A percentile compares a stretch with the other conserved stretches of the same genome.
These are phyloP conservation scores for Typhlomys cinereus DNA, from an alignment of 2,113 vertebrate species.

Conservation along the genomic window DNA sequence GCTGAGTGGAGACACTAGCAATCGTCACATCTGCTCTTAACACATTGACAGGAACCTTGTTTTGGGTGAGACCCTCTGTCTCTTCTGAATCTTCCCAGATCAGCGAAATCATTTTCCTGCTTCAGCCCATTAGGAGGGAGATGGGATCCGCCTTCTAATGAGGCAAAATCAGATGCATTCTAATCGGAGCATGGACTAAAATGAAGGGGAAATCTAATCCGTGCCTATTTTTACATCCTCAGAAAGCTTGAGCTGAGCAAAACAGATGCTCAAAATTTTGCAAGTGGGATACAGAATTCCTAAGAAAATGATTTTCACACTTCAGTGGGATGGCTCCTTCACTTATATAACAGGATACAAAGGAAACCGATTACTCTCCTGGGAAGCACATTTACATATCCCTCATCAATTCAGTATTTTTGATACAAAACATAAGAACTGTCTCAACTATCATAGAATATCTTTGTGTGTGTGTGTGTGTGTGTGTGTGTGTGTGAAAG, in stretches of 20 bases:
- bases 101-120: conserved; percentile 34
- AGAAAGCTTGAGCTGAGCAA: conserved; percentile 50
- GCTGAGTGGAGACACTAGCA: not conserved
- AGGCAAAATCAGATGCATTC: conserved; percentile 68
- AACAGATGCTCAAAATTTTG: conserved; percentile 39
- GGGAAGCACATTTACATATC: conserved; percentile 77
- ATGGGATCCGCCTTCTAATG: conserved; percentile 61
- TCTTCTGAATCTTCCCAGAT: not conserved
- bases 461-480: no score
- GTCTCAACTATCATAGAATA: not conserved
- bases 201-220: conserved; percentile 62
- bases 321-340: conserved; percentile 59
- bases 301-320: conserved; percentile 70
- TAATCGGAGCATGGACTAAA: conserved; percentile 49
- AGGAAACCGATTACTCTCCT: conserved; percentile 60
- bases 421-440: not conserved
- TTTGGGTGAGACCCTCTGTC: not conserved
- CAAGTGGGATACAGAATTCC: conserved; percentile 44
- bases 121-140: conserved; percentile 52
- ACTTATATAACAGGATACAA: conserved; percentile 76
- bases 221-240: not conserved
- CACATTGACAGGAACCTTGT: not conserved
- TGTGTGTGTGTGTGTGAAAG: no score
- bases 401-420: conserved; percentile 56
- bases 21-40: not conserved